Evolutionary conservation across 2,113 vertebrate genomes (phyloP), one percentile per base, ranked within the genome.

Genomic region (Corythoichthys haematopterus): DNA sequence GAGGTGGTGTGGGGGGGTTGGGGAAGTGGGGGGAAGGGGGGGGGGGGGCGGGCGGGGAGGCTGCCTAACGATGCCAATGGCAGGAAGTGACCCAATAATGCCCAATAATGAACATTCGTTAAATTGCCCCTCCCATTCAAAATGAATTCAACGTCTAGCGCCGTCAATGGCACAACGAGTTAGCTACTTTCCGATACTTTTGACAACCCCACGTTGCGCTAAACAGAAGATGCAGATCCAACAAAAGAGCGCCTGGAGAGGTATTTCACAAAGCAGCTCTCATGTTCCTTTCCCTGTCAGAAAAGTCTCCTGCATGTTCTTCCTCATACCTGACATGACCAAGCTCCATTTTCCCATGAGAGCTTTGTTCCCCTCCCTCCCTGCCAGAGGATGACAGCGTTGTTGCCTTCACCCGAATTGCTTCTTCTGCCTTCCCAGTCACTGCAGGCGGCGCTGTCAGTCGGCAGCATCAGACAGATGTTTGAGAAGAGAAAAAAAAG

Each of bases 401-500:
- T 55, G 73, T 70, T 80, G 65, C 74, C 76, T 71, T 78, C 79
- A 58, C 65, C 65, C 58, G 62, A 63, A 74, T n/a, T 40, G 6
- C 40, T 55, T 35, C 71, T 72, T 80, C 79, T 62, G 79, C 76
- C 80, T 14, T 16, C 4, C 56, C 69, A 74, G 69, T 75, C 76
- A 71, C 13, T 4, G 60, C 53, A 37, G 67, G 56, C 36, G 37
- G 62, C 52, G 73, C 81, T 69, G 81, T 75, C 75, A 63, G 80
- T 80, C 28, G 43, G 76, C 68, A 83, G 77, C 66, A 37, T 68
- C 70, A 68, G 72, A 76, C 85, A 84, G 79, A 84, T 88, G 82
- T 86, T 85, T 64, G 11, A 65, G 45, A 40, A 46, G 15, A 20
- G 4, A 52, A 8, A 47, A 58, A 69, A 35, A 68, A 62, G 45